phyloP scores from a whole-genome alignment of 2,797 vertebrate species.

The Paguma larvata region DNA sequence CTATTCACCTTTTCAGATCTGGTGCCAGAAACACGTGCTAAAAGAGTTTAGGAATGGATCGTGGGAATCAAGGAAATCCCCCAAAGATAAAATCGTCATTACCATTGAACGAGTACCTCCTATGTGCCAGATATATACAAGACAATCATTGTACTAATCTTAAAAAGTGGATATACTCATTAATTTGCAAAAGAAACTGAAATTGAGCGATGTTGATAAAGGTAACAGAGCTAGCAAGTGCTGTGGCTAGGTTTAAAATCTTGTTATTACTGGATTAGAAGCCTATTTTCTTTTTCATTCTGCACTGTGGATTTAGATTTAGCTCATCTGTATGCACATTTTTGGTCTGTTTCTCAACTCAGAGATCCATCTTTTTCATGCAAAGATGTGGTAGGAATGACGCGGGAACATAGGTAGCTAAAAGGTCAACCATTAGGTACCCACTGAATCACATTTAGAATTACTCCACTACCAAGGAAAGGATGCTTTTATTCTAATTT shows the following conservation, averaged over 20 bases:
- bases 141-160: neutral
- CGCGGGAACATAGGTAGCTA: neutral
- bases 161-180: neutral
- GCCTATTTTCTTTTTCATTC: neutral
- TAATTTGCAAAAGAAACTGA: neutral
- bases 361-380: neutral
- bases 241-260: neutral
- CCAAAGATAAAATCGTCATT: neutral
- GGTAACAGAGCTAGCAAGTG: neutral
- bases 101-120: neutral
- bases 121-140: neutral
- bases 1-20: neutral
- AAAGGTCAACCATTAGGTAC: neutral
- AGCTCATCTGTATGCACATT: neutral
- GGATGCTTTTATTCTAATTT: neutral
- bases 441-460: neutral
- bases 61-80: neutral
- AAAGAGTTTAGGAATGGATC: neutral
- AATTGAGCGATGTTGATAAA: neutral
- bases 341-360: neutral
- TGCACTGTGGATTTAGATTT: neutral
- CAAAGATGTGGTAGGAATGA: neutral
- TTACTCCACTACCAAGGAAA: neutral
- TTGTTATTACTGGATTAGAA: neutral
- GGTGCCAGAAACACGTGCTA: neutral